Evolutionary conservation across 2,888 invertebrate species (phyloP), one percentile per base, ranked within the genome.

Genomic region (Ophion costatus): DNA sequence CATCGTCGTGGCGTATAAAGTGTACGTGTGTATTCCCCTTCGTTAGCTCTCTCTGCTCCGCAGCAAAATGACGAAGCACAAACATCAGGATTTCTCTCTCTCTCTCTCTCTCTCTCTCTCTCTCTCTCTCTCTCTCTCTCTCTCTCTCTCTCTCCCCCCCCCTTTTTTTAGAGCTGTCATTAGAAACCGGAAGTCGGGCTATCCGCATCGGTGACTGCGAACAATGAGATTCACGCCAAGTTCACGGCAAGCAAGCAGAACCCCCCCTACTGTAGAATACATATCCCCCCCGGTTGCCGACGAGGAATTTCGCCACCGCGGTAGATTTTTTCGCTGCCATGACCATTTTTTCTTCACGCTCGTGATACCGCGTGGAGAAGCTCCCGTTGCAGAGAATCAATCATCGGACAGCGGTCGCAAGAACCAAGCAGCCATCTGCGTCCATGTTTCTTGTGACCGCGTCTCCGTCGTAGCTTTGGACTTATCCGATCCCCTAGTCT

Each of bases 131-230:
- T 38, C 38, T 38, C 38, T 51, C 51, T 51, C 51, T 51, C 51
- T 76, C 78, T 78, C 82, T 80, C 45, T 10, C 45, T 45, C 45
- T 45, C 45, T 51, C 17, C 2, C 51, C 17, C 51, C 4, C 51
- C 17, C 51, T 51, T 17, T 51, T 17, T 51, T 17, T 14, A 17
- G 84, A 63, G 85, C 80, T 69, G 77, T 88, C 76, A 83, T 83
- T 81, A 83, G 87, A 90, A 91, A 92, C 91, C 92, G 92, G 92
- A 93, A 93, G 91, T 88, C 87, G 82, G 89, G 90, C 92, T 93
- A 92, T 92, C 91, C 90, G 92, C 91, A 89, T 91, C 90, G 92
- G 88, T 92, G 91, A 84, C 85, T 89, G 89, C 91, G 90, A 92
- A 93, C 92, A 93, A 93, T 92, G 91, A 91, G 89, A 91, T 89